Evolutionary conservation across 1,140 invertebrate genomes (phyloP), one percentile per base, ranked within the genome.

Genomic region (Cydia strobilella): DNA sequence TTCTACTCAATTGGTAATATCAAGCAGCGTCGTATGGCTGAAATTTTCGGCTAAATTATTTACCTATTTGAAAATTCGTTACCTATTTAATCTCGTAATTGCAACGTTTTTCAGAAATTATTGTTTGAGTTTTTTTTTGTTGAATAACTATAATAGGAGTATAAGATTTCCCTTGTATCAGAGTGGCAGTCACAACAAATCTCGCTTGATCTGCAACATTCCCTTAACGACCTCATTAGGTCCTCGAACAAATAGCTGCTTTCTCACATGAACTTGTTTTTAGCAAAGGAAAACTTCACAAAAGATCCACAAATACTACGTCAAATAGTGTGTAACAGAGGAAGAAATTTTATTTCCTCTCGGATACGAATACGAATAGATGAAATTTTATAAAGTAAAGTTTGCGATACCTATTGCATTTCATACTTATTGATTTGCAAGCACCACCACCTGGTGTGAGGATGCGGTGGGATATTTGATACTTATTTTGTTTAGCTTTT

Each of bases 171-270:
- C n/a, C 23, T 20, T 35, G 13, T 35, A 27, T n/a, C 1, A 69
- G 35, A n/a, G 31, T 35, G 75, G 62, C 27, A 63, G 39, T 63
- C 72, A 62, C 71, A 72, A 79, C 74, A 75, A 75, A 79, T 76
- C 78, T 79, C 75, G 48, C 75, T 77, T 74, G 73, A 79, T 79
- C 76, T 77, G 79, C 65, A 69, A 69, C 65, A 35, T n/a, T 76
- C 76, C 35, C 77, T 69, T 81, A 74, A 81, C 76, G 77, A 76
- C 59, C 74, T 81, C 77, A 81, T 81, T 81, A 81, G 76, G 45
- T 51, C 77, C 63, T 27, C 74, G 69, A 72, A 72, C 73, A 75
- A 76, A 69, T 69, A 39, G 63, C 63, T 66, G 27, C 31, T 39
- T 69, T 69, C 65, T 35, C 31, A 69, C 65, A 69, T 69, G 65